phyloP scores from a whole-genome alignment of 2,797 vertebrate species.

The Catostomus latipinnis region DNA sequence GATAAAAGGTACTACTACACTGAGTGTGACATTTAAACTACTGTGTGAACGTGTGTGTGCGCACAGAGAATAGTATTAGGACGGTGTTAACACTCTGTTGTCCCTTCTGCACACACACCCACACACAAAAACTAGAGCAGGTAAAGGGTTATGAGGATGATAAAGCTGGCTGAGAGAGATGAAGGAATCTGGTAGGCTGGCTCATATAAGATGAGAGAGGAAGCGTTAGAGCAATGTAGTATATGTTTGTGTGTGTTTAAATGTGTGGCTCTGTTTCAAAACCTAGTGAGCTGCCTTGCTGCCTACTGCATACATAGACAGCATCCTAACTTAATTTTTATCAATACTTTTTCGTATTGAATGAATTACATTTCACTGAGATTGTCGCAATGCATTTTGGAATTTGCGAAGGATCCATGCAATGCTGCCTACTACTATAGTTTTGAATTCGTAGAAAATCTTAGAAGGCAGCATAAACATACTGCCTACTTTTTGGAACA shows the following conservation, averaged over 20 bases:
- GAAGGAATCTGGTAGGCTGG: conserved; percentile 30
- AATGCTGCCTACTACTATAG: no score
- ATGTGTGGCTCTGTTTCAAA: conserved; percentile 27
- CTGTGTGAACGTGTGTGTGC: background rate
- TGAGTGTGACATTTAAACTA: background rate
- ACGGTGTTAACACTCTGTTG: background rate
- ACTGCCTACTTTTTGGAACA: no score
- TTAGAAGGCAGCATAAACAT: no score
- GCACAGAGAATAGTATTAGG: background rate
- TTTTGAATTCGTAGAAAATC: no score
- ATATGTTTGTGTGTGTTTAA: conserved; percentile 12
- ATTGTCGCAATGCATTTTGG: no score
- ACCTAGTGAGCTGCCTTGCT: background rate
- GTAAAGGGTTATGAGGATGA: conserved; percentile 13
- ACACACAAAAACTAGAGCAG: conserved; percentile 11
- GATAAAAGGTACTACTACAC: conserved; percentile 4
- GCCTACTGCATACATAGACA: conserved; percentile 8
- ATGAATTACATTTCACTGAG: no score
- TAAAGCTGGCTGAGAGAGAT: conserved; percentile 11
- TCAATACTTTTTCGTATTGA: no score
- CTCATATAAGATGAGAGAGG: conserved; percentile 18
- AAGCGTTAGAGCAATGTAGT: conserved; percentile 9
- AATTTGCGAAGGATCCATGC: no score
- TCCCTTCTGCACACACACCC: background rate
- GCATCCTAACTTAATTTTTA: background rate